Evolutionary conservation across 2,888 invertebrate species (phyloP), one percentile per base, ranked within the genome.

Genomic region (Xylota segnis): DNA sequence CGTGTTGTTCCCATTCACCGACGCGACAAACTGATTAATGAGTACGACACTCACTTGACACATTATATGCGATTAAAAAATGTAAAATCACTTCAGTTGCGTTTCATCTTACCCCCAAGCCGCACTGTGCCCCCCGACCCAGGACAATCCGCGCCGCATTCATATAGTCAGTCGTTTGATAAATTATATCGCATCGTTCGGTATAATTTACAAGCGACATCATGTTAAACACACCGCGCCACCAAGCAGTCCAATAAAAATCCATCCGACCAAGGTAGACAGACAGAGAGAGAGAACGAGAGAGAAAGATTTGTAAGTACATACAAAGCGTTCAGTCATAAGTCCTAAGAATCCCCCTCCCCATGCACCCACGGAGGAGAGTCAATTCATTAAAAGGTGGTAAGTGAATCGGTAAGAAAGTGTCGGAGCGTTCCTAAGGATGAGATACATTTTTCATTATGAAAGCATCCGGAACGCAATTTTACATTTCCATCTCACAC

Each of bases 11-110:
- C 52, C 75, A 84, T 75, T 79, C 63, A 78, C 50, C 37, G 34
- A 59, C 16, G 71, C 71, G 71, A 65, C 76, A 71, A 76, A 75
- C 75, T 79, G 75, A 84, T 84, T 84, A 84, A 82, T 82, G 82
- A 82, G 65, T 52, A 58, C 76, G 76, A 82, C 70, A 71, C 82
- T 82, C 71, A 58, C 75, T 82, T 82, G 82, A 82, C 76, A 82
- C 76, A 76, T 82, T 82, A 71, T 65, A 71, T 37, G 58, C 63
- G 82, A 82, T 82, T 82, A 71, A 82, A 43, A 82, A 82, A 52
- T 70, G 63, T 76, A 79, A 84, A 79, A 84, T 84, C 79, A 84
- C 75, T 79, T 79, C 70, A 54, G 59, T 43, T 59, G 59, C 58
- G 58, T 61, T 32, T 37, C 63, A 63, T 43, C 54, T 54, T 37